Base-by-base conservation (phyloP, 2,113 vertebrate species). In the Myrmecophaga tridactyla region DNA sequence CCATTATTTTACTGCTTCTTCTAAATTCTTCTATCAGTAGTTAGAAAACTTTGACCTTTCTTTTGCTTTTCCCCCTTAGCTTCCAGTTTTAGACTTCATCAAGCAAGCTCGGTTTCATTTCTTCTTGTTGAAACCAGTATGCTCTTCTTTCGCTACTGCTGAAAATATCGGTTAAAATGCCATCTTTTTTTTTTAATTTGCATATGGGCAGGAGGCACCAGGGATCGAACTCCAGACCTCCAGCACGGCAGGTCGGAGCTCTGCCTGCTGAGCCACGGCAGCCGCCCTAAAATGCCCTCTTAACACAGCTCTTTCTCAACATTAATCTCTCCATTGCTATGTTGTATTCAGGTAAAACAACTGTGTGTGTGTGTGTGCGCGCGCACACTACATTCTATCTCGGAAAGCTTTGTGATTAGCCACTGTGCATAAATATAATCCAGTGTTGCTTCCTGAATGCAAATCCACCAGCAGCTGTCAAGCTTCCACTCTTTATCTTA, bases 321-420 rank as follows among this genome's bases (percentile, higher is more conserved):
- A 1, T 34, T 15, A 65, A 51, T 65, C 34, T 67, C 65, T 51
- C 43, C 27, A 8, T 46, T 67, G 60, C 63, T 86, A 1, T 1
- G 0, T 13, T 36, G 62, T 51, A 67, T 63, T 65, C 75, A 46
- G 43, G 62, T 20, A 31, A 39, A 17, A 58, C 18, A 63, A 9
- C 21, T 34, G 39, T 20, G 48, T 1, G 39, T 4, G 1, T 15
- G 34, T 31, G 27, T 6, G 17, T 6, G n/a, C 4, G 7, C 2
- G 11, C 14, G 4, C 4, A n/a, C n/a, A n/a, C 4, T 39, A 27
- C 21, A 6, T 7, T 34, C 15, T n/a, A 0, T 89, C 18, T 87
- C 25, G 53, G 53, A 56, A 75, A 56, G 41, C 43, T 14, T 62
- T 58, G 53, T 43, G 48, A 48, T 73, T 41, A 51, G 78, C 77